phyloP scores from a whole-genome alignment of 2,113 vertebrate genomes.

The Lophotis ruficrista region DNA sequence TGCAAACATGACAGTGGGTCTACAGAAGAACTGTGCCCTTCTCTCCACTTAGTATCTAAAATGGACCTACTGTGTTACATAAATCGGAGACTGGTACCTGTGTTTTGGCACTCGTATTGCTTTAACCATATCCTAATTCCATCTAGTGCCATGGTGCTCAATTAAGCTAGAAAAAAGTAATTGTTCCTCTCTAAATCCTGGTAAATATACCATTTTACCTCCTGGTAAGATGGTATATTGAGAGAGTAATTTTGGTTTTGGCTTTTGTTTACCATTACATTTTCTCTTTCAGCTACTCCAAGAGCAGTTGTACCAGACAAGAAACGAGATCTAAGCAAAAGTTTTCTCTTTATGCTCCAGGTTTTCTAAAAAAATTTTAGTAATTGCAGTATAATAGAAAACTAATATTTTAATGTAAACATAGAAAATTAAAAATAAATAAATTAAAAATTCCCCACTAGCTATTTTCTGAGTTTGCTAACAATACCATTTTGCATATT shows the following conservation, averaged over 20 bases:
- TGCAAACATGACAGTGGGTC: background rate
- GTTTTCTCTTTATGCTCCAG: background rate
- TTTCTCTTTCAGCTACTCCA: background rate
- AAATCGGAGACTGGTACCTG: background rate
- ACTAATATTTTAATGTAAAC: background rate
- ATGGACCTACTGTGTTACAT: accelerated
- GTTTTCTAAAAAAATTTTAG: background rate
- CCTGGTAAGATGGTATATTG: background rate
- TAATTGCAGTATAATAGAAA: background rate
- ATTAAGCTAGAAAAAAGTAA: background rate
- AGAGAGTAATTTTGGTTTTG: background rate
- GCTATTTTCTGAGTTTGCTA: background rate
- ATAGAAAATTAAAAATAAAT: background rate
- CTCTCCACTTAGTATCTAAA: background rate
- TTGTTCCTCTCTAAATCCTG: background rate
- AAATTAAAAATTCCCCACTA: background rate
- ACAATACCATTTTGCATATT: background rate
- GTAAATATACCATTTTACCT: too few species aligned
- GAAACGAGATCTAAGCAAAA: background rate
- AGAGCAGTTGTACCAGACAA: background rate
- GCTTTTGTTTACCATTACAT: background rate
- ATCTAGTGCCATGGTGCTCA: background rate
- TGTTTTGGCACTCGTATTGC: background rate
- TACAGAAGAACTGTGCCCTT: background rate
- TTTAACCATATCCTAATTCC: background rate